Conservation (phyloP, 1,140 invertebrate genomes). For the Lordiphosa clarofinis region DNA sequence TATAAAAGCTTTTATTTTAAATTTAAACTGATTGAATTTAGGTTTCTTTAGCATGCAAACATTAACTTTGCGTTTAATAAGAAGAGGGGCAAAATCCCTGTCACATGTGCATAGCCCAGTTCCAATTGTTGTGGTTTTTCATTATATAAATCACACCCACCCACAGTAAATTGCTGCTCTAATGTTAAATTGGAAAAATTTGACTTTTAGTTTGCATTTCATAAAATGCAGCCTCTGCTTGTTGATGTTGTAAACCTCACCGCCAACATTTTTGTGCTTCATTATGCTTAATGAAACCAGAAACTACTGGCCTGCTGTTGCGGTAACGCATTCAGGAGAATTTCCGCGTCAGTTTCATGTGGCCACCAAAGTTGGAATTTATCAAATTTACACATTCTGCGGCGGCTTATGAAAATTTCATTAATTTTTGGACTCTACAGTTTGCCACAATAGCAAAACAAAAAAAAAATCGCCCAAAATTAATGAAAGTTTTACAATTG, state of each 20-base stretch:
- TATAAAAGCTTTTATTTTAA: too few relatives aligned
- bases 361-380: slow-evolving; percentile 2
- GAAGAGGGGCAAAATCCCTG: too few relatives aligned
- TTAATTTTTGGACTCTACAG: slow-evolving; percentile 13
- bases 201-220: background rate
- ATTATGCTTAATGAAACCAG: slow-evolving; percentile 54
- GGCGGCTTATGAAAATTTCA: slow-evolving; percentile 36
- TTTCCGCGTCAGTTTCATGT: background rate
- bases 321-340: slow-evolving; percentile 1
- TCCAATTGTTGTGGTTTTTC: too few relatives aligned
- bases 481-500: too few relatives aligned
- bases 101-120: too few relatives aligned
- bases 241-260: slow-evolving; percentile 2
- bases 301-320: slow-evolving; percentile 32
- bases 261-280: slow-evolving; percentile 45
- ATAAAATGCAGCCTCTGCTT: slow-evolving; percentile 7
- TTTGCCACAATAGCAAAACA: slow-evolving; percentile 2
- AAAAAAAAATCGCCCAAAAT: background rate
- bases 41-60: too few relatives aligned
- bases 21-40: too few relatives aligned
- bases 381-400: slow-evolving; percentile 36
- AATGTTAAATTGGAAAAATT: too few relatives aligned
- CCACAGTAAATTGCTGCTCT: too few relatives aligned
- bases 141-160: too few relatives aligned
- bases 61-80: too few relatives aligned